Evolutionary conservation across 2,113 vertebrate species (phyloP).

Genomic region (Cygnus atratus): DNA sequence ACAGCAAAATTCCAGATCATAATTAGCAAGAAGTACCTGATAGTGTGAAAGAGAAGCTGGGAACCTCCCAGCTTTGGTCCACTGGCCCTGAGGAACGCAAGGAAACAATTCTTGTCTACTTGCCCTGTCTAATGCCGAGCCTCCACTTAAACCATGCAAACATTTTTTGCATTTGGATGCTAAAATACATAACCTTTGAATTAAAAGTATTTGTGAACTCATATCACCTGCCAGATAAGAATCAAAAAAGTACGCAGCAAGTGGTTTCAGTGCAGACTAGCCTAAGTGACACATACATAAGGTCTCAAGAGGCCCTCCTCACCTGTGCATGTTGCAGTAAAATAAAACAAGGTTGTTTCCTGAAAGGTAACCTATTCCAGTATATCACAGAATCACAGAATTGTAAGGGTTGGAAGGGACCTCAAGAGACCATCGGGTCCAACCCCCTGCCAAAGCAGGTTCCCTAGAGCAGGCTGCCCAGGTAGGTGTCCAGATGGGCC

Average conservation of each 20-base stretch:
- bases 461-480: too few relatives aligned
- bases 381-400: too few relatives aligned
- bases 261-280: background rate
- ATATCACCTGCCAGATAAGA: background rate
- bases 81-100: fast-evolving
- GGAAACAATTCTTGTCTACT: background rate
- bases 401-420: too few relatives aligned
- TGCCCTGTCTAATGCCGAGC: background rate
- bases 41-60: background rate
- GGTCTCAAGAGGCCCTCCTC: background rate
- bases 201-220: background rate
- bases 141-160: background rate
- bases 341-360: background rate
- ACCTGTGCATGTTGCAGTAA: background rate
- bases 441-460: too few relatives aligned
- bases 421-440: too few relatives aligned
- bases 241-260: background rate
- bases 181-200: background rate
- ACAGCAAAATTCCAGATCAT: background rate
- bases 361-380: background rate
- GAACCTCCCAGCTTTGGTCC: background rate
- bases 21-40: background rate
- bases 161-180: background rate
- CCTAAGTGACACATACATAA: background rate
- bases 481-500: too few relatives aligned